phyloP scores from a whole-genome alignment of 2,797 vertebrate genomes.

The Scolopax bukidnonensis region DNA sequence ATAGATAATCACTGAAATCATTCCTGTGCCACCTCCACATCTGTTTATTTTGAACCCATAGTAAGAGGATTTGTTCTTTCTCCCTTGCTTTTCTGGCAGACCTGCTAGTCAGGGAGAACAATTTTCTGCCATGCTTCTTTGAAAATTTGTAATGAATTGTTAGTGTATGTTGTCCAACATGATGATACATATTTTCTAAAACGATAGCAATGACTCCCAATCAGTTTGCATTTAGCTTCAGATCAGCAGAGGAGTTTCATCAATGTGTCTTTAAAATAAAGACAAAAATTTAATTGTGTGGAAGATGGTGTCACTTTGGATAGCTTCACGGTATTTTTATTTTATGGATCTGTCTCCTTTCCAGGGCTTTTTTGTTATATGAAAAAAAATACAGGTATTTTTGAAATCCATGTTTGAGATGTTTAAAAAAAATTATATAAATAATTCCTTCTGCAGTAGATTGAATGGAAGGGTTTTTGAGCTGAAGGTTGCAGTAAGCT shows the following conservation, averaged over 20 bases:
- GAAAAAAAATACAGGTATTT: not conserved
- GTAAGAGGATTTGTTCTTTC: not conserved
- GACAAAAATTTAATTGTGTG: not conserved
- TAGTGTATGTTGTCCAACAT: not conserved
- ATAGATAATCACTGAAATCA: not conserved
- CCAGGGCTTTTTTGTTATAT: not conserved
- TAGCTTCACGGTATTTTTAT: not conserved
- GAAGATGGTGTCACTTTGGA: not conserved
- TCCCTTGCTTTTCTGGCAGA: not conserved
- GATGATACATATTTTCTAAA: not conserved
- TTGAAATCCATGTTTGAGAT: not conserved
- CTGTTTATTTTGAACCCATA: not conserved
- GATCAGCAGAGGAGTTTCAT: not conserved
- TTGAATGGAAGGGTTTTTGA: not conserved
- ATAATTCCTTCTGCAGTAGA: not conserved
- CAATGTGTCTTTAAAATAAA: not conserved
- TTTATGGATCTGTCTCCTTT: not conserved
- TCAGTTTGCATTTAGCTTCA: not conserved
- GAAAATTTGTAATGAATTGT: not conserved
- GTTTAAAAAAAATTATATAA: not conserved
- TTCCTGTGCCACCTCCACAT: not conserved
- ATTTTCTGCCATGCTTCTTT: not conserved
- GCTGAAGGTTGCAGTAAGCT: not conserved
- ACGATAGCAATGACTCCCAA: not conserved
- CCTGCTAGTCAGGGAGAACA: not conserved